A percentile compares a stretch with the other conserved stretches of the same genome.
phyloP scores from a whole-genome alignment of 2,113 vertebrate species.

The Ictidomys tridecemlineatus region DNA sequence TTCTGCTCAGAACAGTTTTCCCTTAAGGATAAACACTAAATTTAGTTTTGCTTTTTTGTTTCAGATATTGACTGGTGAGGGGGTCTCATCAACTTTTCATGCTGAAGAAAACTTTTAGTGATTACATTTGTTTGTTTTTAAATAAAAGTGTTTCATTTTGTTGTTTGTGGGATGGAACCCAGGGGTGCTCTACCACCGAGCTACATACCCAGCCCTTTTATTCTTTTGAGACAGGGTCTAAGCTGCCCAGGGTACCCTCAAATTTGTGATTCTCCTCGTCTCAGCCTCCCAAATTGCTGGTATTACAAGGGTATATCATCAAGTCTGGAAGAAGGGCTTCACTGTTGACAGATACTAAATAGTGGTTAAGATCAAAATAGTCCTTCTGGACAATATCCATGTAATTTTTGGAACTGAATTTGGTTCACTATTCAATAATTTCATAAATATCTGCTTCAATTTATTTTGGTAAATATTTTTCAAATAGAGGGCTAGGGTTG shows the following conservation, averaged over 20 bases:
- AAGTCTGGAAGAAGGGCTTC: background rate
- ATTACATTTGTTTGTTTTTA: constrained; percentile 25
- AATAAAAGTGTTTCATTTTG: constrained; percentile 28
- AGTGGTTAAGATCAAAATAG: constrained; percentile 37
- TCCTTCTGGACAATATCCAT: constrained; percentile 28
- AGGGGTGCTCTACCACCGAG: no score
- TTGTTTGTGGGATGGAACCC: no score
- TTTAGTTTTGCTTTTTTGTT: constrained; percentile 6
- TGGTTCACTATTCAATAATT: constrained; percentile 8
- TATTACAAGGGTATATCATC: no score
- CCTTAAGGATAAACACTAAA: background rate
- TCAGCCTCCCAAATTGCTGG: no score
- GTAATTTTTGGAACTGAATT: constrained; percentile 40
- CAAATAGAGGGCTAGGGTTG: background rate
- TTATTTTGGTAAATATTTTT: constrained; percentile 19
- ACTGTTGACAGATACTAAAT: constrained; percentile 40
- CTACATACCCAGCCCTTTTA: no score
- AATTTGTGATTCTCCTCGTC: no score
- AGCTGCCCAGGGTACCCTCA: no score
- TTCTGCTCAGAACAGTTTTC: background rate
- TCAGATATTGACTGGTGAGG: background rate
- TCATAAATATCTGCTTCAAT: constrained; percentile 51
- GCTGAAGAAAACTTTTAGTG: constrained; percentile 7
- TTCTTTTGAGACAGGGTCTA: no score
- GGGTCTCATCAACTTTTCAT: constrained; percentile 2